Evolutionary conservation across 2,888 invertebrate genomes (phyloP).

Genomic region (Campoletis raptor): DNA sequence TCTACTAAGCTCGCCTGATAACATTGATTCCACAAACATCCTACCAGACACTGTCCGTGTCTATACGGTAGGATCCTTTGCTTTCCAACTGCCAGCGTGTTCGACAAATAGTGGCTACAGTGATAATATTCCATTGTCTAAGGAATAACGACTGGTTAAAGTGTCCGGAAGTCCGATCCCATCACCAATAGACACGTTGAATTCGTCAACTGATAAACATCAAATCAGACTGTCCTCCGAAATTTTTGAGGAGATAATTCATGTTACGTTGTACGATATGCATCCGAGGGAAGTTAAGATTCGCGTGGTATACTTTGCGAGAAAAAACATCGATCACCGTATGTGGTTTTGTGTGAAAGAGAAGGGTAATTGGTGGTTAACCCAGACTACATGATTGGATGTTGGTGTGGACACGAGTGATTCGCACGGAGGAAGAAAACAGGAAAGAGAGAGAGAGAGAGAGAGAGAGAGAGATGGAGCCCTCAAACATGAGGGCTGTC

Average conservation of each 20-base stretch:
- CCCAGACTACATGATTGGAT: background rate
- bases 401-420: background rate
- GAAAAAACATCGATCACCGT: background rate
- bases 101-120: slow-evolving; percentile 33
- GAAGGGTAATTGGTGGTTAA: slow-evolving; percentile 18
- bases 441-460: background rate
- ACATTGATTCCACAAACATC: slow-evolving; percentile 61
- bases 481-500: slow-evolving; percentile 3
- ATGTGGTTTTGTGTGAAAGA: background rate
- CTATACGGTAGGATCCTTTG: slow-evolving; percentile 9
- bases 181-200: background rate
- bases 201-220: background rate
- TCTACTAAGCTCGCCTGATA: slow-evolving; percentile 61
- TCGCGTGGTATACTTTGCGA: background rate
- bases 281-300: background rate
- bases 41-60: background rate
- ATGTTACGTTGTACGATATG: background rate
- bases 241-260: background rate
- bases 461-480: background rate
- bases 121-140: slow-evolving; percentile 26
- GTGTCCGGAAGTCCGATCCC: background rate
- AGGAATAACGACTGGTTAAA: background rate
- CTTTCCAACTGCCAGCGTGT: slow-evolving; percentile 1
- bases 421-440: background rate
- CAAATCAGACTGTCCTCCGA: background rate